Evolutionary conservation across 2,113 vertebrate genomes (phyloP).

Genomic region (Coryphaenoides rupestris): DNA sequence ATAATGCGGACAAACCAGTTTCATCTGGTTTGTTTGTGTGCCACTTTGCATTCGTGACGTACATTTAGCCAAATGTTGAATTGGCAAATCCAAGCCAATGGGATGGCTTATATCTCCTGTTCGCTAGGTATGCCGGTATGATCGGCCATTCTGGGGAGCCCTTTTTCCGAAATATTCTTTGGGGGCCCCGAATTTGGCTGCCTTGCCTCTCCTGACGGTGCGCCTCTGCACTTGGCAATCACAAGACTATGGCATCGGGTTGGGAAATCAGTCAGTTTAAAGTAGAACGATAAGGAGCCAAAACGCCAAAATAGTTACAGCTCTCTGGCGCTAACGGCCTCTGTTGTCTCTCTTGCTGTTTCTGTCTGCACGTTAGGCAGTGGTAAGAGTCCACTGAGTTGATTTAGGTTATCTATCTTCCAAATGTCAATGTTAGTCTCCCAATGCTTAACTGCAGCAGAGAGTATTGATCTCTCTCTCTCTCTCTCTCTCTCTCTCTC

Average conservation of each 20-base stretch:
- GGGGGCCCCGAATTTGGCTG: too few species aligned
- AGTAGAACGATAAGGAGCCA: neutral
- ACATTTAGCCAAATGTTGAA: too few species aligned
- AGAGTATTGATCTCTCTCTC: constrained; percentile 54
- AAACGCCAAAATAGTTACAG: neutral
- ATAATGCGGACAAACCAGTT: too few species aligned
- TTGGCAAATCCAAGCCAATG: neutral
- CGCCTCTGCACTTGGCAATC: neutral
- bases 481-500: too few species aligned
- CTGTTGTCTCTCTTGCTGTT: neutral
- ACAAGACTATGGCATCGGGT: neutral
- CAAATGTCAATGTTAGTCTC: constrained; percentile 27
- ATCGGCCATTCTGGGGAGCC: too few species aligned
- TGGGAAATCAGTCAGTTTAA: constrained; percentile 9
- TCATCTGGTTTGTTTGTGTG: too few species aligned
- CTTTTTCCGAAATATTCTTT: too few species aligned
- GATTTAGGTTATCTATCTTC: constrained; percentile 52
- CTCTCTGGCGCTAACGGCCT: neutral
- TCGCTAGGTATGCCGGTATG: too few species aligned
- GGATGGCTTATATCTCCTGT: neutral
- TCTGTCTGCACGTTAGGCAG: neutral
- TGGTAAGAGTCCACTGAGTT: constrained; percentile 13
- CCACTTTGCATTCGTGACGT: too few species aligned
- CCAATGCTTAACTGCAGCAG: constrained; percentile 41
- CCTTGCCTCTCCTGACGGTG: too few species aligned